A percentile compares a stretch with the other conserved stretches of the same genome.
Evolutionary conservation across 2,113 vertebrate species (phyloP).

Genomic region (Spheniscus mendiculus): DNA sequence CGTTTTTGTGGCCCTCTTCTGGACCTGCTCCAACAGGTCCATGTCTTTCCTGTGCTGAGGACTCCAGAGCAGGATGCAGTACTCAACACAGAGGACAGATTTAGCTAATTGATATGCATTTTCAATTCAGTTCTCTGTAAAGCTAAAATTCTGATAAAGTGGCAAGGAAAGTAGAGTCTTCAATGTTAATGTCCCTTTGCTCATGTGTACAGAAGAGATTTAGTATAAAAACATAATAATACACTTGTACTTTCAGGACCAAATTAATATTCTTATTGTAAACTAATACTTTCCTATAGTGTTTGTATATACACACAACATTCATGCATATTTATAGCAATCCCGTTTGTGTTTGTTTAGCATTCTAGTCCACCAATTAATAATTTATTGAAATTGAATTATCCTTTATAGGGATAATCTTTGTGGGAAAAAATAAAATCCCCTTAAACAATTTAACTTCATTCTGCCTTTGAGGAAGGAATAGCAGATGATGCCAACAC

Average conservation of each 20-base stretch:
- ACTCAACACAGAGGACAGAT: not conserved
- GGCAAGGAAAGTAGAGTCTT: not conserved
- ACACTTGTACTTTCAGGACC: not conserved
- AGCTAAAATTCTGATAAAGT: not conserved
- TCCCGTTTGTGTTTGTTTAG: not conserved
- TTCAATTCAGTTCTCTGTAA: not conserved
- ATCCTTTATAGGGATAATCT: not conserved
- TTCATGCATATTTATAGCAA: not conserved
- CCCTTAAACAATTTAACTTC: not conserved
- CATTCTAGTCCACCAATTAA: not conserved
- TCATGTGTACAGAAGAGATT: not conserved
- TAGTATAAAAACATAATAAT: not conserved
- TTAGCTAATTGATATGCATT: not conserved
- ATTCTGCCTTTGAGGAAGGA: not conserved
- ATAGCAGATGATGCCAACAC: not conserved
- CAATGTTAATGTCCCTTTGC: not conserved
- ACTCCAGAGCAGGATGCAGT: not conserved
- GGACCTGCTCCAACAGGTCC: fast-evolving
- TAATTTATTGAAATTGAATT: constrained; percentile 10
- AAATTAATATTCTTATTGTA: not conserved
- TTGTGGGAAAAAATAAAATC: not conserved
- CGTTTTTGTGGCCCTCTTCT: not conserved
- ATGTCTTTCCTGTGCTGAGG: not conserved
- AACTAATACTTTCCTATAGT: constrained; percentile 1
- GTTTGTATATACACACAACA: not conserved